Evolutionary conservation across 2,888 invertebrate genomes (phyloP).

Genomic region (Gortyna flavago): DNA sequence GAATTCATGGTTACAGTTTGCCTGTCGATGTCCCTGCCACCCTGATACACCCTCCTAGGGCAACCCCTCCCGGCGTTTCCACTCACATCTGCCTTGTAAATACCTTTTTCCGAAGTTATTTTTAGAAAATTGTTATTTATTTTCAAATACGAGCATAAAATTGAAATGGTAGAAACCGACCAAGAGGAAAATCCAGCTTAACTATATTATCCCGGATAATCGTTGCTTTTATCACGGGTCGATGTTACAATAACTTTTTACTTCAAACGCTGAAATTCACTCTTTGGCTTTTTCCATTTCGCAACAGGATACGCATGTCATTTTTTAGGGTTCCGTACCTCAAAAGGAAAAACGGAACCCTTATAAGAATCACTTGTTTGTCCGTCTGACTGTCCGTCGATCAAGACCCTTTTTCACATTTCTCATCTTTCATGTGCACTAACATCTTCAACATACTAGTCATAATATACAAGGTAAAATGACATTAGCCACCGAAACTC

Average conservation of each 20-base stretch:
- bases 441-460: too few relatives aligned
- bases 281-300: slow-evolving; percentile 8
- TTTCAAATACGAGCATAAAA: slow-evolving; percentile 16
- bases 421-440: too few relatives aligned
- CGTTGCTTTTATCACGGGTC: slow-evolving; percentile 19
- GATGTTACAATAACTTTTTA: slow-evolving; percentile 8
- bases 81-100: not conserved
- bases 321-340: not conserved
- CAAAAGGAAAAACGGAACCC: too few relatives aligned
- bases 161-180: slow-evolving; percentile 17
- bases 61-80: not conserved
- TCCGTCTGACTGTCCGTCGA: too few relatives aligned
- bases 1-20: not conserved
- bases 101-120: not conserved
- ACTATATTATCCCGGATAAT: slow-evolving; percentile 34
- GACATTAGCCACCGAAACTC: too few relatives aligned
- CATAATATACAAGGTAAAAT: too few relatives aligned
- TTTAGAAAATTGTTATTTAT: slow-evolving; percentile 6
- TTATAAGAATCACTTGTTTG: too few relatives aligned
- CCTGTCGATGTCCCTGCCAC: not conserved
- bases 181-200: slow-evolving; percentile 28
- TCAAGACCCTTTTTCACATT: too few relatives aligned
- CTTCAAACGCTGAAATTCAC: slow-evolving; percentile 3
- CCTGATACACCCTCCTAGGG: not conserved
- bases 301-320: not conserved